phyloP scores from a whole-genome alignment of 2,113 vertebrate genomes.

The Mobula birostris region DNA sequence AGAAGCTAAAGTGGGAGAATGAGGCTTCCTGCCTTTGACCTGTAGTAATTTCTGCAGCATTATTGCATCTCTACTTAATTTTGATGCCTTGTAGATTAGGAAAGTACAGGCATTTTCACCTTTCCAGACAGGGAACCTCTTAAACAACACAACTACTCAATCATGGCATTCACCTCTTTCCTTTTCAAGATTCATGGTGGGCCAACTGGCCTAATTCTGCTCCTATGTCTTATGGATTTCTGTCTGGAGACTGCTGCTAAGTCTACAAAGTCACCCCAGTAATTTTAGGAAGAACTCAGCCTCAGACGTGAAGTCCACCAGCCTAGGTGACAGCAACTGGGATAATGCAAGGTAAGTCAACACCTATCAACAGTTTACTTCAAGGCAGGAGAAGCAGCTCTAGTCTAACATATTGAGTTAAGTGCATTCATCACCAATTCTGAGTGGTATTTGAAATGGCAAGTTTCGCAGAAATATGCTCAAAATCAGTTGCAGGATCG shows the following conservation, averaged over 20 bases:
- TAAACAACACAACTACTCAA: not conserved
- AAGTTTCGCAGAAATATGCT: not conserved
- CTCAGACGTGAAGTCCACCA: not conserved
- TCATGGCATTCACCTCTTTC: not conserved
- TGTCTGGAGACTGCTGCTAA: not conserved
- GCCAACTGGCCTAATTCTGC: too few species aligned
- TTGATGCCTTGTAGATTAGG: not conserved
- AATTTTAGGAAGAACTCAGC: not conserved
- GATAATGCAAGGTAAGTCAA: not conserved
- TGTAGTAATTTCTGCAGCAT: not conserved
- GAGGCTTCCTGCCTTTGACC: not conserved
- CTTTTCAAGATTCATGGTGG: not conserved
- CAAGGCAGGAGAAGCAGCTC: not conserved
- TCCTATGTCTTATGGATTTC: too few species aligned
- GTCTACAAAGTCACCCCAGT: not conserved
- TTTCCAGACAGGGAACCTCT: slow-evolving; percentile 9
- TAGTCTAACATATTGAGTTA: not conserved
- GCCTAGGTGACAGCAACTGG: not conserved
- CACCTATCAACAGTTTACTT: not conserved
- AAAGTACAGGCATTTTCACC: not conserved
- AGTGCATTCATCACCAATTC: not conserved
- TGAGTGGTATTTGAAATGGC: not conserved
- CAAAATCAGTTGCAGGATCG: not conserved
- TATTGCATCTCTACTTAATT: not conserved
- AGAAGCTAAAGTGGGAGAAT: not conserved